These are phyloP conservation scores for Echinops telfairi DNA, from an alignment of 2,113 vertebrate genomes.

Conservation along the genomic window DNA sequence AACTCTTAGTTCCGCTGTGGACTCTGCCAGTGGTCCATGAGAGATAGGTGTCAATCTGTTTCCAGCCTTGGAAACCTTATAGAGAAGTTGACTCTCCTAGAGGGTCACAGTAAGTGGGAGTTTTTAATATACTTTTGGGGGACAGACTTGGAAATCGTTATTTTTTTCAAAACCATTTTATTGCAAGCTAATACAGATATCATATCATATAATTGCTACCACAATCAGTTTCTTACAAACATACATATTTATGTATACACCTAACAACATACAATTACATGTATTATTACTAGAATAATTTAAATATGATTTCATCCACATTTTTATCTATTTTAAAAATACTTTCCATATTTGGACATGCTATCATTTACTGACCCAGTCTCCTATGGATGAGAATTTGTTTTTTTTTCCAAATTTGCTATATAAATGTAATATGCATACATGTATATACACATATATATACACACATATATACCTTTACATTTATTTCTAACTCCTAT, in stretches of 20 bases:
- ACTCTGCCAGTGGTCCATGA: neutral
- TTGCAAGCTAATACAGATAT: no score
- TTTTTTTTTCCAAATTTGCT: conserved; percentile 37
- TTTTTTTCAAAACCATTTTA: no score
- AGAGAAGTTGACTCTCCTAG: no score
- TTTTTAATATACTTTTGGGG: no score
- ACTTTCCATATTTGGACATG: neutral
- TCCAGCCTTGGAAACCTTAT: neutral
- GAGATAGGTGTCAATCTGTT: neutral
- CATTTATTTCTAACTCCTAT: conserved; percentile 32
- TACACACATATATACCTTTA: neutral
- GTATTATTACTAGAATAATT: neutral
- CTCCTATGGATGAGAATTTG: neutral
- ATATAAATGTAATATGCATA: neutral
- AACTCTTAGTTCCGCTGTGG: no score
- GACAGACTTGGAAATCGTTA: no score
- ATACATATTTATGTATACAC: no score
- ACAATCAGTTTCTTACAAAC: no score
- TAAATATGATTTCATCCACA: conserved; percentile 38
- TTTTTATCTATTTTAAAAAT: neutral
- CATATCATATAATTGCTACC: no score
- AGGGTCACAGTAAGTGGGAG: no score
- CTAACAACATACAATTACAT: no score
- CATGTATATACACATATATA: no score
- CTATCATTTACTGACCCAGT: conserved; percentile 13